These are phyloP conservation scores for Lepidocyrtinus sp. DNA, from an alignment of 2,888 invertebrate genomes.

Conservation along the genomic window DNA sequence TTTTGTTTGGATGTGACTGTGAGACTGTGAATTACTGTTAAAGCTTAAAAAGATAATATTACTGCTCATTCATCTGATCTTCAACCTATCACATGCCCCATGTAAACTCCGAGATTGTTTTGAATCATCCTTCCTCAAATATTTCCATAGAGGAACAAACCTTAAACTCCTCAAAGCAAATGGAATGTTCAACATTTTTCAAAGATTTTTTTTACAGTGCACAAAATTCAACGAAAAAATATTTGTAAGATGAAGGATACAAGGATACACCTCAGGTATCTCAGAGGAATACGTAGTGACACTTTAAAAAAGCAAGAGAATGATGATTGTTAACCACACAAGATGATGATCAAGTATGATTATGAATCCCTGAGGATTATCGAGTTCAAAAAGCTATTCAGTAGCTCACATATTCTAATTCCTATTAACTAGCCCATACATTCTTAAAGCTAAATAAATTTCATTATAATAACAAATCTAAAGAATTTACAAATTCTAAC, in stretches of 20 bases:
- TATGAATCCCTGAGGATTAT: too few relatives aligned
- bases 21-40: background rate
- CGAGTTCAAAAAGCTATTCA: too few relatives aligned
- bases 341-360: too few relatives aligned
- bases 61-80: background rate
- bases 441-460: too few relatives aligned
- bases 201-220: background rate
- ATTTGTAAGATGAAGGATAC: background rate
- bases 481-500: too few relatives aligned
- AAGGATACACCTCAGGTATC: background rate
- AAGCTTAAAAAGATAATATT: background rate
- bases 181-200: background rate
- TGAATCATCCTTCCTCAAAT: background rate
- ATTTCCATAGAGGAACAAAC: too few relatives aligned
- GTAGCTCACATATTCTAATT: too few relatives aligned
- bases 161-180: too few relatives aligned
- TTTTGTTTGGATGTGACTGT: too few relatives aligned
- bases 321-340: too few relatives aligned
- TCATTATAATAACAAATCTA: too few relatives aligned
- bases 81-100: background rate
- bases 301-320: conserved; percentile 16
- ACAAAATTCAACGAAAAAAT: background rate
- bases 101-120: background rate
- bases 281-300: conserved; percentile 14
- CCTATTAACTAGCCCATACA: too few relatives aligned